These are phyloP conservation scores for Drosophila mayaguana DNA, from an alignment of 2,888 invertebrate genomes.

Conservation along the genomic window DNA sequence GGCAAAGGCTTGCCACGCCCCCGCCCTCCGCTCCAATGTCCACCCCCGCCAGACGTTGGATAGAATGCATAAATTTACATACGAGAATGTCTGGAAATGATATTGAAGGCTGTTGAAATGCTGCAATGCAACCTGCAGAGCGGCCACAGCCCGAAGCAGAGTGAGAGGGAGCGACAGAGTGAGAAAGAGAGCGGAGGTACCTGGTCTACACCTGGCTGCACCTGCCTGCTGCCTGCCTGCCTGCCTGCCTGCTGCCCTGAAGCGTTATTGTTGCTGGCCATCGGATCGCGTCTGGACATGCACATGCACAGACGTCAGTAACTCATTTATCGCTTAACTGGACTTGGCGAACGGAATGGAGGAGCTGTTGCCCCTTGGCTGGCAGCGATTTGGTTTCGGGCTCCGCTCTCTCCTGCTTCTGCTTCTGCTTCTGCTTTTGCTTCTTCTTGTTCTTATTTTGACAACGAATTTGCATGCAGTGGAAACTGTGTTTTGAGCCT, in stretches of 20 bases:
- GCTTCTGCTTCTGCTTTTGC: too few relatives aligned
- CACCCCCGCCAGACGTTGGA: constrained; percentile 19
- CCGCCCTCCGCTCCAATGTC: constrained; percentile 8
- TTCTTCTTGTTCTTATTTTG: constrained; percentile 56
- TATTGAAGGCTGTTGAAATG: constrained; percentile 82
- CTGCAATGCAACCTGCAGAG: constrained; percentile 63
- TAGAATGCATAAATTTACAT: constrained; percentile 80
- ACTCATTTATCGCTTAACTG: constrained; percentile 81
- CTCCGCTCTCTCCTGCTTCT: constrained; percentile 27
- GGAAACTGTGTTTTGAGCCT: constrained; percentile 82
- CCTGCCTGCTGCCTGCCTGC: constrained; percentile 70
- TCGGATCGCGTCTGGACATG: constrained; percentile 49
- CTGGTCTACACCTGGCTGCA: constrained; percentile 34
- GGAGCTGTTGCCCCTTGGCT: constrained; percentile 11
- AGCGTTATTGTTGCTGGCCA: constrained; percentile 34
- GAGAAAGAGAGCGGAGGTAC: constrained; percentile 6
- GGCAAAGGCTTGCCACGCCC: constrained; percentile 25
- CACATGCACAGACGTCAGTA: constrained; percentile 78
- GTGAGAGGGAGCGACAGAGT: constrained; percentile 11
- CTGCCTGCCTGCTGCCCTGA: constrained; percentile 59
- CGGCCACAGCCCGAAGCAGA: not conserved
- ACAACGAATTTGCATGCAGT: constrained; percentile 84
- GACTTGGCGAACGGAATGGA: constrained; percentile 32
- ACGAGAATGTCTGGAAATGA: constrained; percentile 76
- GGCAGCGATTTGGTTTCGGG: constrained; percentile 32